Evolutionary conservation across 2,888 invertebrate genomes (phyloP).

Genomic region (Spodoptera picta): DNA sequence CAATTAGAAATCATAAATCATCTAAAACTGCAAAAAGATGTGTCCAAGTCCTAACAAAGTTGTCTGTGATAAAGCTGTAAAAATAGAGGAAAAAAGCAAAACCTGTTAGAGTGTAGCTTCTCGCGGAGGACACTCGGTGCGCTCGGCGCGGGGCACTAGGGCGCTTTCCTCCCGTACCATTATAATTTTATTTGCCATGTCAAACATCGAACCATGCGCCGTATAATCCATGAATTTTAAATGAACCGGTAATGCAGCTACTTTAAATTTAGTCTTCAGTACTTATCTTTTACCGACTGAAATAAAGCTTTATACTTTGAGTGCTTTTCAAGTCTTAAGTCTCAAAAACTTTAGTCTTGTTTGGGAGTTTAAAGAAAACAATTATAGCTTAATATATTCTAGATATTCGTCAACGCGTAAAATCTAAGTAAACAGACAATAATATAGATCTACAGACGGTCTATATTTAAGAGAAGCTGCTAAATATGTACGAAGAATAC

Average conservation of each 20-base stretch:
- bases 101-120: conserved; percentile 30
- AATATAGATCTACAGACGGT: not conserved
- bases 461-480: conserved; percentile 11
- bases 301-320: conserved; percentile 48
- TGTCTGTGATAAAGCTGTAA: not conserved
- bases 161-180: conserved; percentile 37
- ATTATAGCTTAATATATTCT: conserved; percentile 20
- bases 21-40: no score
- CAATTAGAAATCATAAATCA: no score
- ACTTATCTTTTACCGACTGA: conserved; percentile 40
- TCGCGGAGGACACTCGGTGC: conserved; percentile 37
- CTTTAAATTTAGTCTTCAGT: conserved; percentile 41
- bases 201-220: conserved; percentile 34
- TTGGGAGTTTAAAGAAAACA: conserved; percentile 37
- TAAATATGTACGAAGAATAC: not conserved
- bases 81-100: conserved; percentile 20
- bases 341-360: conserved; percentile 38
- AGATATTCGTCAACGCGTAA: conserved; percentile 4
- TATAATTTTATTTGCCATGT: conserved; percentile 43
- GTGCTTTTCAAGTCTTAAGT: conserved; percentile 38
- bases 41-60: no score
- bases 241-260: conserved; percentile 43
- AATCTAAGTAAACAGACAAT: not conserved
- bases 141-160: conserved; percentile 14
- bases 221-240: conserved; percentile 43